Evolutionary conservation across 2,113 vertebrate genomes (phyloP).

Genomic region (Sander vitreus): DNA sequence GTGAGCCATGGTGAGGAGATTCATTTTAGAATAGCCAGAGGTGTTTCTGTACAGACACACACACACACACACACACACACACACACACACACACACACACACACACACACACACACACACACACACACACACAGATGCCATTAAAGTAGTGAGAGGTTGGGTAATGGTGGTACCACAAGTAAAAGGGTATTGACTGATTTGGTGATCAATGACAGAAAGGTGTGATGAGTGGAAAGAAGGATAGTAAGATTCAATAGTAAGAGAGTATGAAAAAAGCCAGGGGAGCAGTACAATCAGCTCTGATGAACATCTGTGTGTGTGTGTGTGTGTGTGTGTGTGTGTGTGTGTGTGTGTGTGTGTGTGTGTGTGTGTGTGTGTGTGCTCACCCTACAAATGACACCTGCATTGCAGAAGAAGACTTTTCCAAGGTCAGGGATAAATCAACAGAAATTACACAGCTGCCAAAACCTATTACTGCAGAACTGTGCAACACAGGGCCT

Average conservation of each 20-base stretch:
- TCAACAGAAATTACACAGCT: slow-evolving; percentile 85
- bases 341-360: neutral
- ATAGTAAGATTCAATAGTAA: neutral
- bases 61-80: no score
- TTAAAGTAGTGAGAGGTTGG: slow-evolving; percentile 26
- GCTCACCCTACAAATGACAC: slow-evolving; percentile 53
- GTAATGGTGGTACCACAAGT: slow-evolving; percentile 24
- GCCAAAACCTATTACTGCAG: slow-evolving; percentile 81
- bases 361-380: neutral
- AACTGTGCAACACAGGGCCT: slow-evolving; percentile 62
- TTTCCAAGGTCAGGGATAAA: slow-evolving; percentile 81
- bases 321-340: neutral
- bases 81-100: no score
- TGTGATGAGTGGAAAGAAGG: slow-evolving; percentile 15
- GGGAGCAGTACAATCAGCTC: neutral
- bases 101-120: no score
- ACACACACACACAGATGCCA: no score
- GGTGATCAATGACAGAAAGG: slow-evolving; percentile 29
- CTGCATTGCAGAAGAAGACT: slow-evolving; percentile 64
- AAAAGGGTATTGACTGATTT: slow-evolving; percentile 34
- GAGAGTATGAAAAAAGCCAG: neutral
- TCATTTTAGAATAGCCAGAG: slow-evolving; percentile 59
- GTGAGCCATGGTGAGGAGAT: slow-evolving; percentile 54
- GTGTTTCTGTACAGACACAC: slow-evolving; percentile 34
- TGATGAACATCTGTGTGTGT: neutral